phyloP scores from a whole-genome alignment of 1,140 invertebrate genomes.

The Ips typographus region DNA sequence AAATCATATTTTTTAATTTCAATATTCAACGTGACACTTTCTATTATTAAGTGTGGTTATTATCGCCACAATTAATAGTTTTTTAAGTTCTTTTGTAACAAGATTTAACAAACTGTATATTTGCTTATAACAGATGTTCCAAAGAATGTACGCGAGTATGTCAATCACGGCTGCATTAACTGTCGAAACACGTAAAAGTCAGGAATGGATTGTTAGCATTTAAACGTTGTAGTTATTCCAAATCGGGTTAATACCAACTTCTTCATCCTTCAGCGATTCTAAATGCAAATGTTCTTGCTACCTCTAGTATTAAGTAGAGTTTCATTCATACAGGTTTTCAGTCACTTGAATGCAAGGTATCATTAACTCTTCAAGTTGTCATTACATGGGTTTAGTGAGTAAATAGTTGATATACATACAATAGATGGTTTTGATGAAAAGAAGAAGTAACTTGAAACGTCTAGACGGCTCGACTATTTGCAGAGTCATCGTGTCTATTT shows the following conservation, averaged over 20 bases:
- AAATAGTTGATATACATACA: conserved; percentile 12
- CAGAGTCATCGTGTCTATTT: conserved; percentile 1
- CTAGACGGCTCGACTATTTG: conserved; percentile 8
- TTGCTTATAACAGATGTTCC: too few relatives aligned
- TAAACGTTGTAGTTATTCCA: not conserved
- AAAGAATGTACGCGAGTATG: too few relatives aligned
- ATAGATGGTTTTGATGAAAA: not conserved
- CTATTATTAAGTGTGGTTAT: too few relatives aligned
- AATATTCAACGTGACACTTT: too few relatives aligned
- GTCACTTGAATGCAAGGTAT: not conserved
- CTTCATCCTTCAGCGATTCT: too few relatives aligned
- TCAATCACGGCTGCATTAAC: too few relatives aligned
- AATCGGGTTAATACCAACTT: not conserved
- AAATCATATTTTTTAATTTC: too few relatives aligned
- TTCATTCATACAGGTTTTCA: not conserved
- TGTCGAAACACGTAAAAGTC: not conserved
- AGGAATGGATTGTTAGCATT: not conserved
- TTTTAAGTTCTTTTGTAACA: too few relatives aligned
- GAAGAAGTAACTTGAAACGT: not conserved
- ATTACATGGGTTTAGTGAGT: not conserved
- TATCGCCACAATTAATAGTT: too few relatives aligned
- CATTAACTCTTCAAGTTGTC: conserved; percentile 7
- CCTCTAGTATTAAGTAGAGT: not conserved
- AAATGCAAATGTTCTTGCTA: too few relatives aligned
- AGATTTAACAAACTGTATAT: too few relatives aligned